Evolutionary conservation across 2,888 invertebrate species (phyloP), one percentile per base, ranked within the genome.

Genomic region (Drosophila mercatorum): DNA sequence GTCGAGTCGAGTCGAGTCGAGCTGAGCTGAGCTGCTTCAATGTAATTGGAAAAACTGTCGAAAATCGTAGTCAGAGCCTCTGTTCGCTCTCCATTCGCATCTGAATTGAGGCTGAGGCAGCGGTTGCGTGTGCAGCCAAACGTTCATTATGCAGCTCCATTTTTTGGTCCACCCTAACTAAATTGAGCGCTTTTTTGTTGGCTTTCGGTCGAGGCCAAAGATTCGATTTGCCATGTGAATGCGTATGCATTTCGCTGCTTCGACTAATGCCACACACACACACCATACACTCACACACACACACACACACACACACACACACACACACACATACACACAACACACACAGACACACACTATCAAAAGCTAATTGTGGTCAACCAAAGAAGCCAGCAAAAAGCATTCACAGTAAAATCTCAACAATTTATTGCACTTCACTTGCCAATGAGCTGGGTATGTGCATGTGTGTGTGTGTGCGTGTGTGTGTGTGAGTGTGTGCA

Each of bases 391-490:
- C 46, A 47, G 31, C 58, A 52, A 56, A 59, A 44, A 22, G 51
- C 51, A 51, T 51, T 38, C 63, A 22, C 40, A 31, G n/a, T 34
- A 56, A 79, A 77, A 78, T 78, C 79, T 64, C 60, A 64, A 75
- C 79, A 79, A 79, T 78, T 71, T 75, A 75, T 71, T 71, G 71
- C 79, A 78, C 43, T 78, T 70, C 70, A 70, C 34, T 76, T 65
- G 70, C 62, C 56, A 60, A 44, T 47, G 68, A 41, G 40, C 52
- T 41, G 40, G n/a, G 28, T 26, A 52, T 49, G 41, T 31, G 47
- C 10, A 38, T 36, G 44, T 31, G 56, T 28, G 63, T 26, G 51
- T 7, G 34, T 12, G n/a, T 22, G 34, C 28, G 46, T 14, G 34
- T 28, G 47, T 26, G 51, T 7, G 47, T 31, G 46, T 14, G 34